Evolutionary conservation across 2,888 invertebrate species (phyloP), one percentile per base, ranked within the genome.

Genomic region (Philaethria dido): DNA sequence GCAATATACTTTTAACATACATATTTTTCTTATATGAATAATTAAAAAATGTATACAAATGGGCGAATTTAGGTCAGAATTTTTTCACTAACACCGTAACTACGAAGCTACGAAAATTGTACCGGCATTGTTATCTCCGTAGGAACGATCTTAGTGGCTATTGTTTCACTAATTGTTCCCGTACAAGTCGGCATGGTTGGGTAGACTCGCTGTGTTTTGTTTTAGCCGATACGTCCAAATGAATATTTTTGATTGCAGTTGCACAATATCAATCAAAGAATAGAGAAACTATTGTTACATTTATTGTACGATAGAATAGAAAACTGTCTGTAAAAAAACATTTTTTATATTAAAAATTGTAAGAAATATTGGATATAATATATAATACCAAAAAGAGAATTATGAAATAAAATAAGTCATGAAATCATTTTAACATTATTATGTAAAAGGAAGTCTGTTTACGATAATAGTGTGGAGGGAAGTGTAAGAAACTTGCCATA

Each of bases 121-220:
- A 62, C 45, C 44, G n/a, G 57, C 65, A 65, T 69, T 69, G 65
- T 69, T 69, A 62, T 45, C 36, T 39, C 33, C 60, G 52, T 64
- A 47, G 22, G 29, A 33, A 59, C 57, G 61, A 68, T 64, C 64
- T 65, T 48, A 50, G 62, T 39, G 44, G 69, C 69, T 54, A 62
- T 69, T 69, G 69, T 69, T 55, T 65, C 52, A 22, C 36, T 62
- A 59, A 65, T 65, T 65, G 65, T 69, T 65, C 42, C 36, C 25
- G 50, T 48, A 62, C 29, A 59, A 52, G 52, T 45, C 44, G 29
- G 16, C 33, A 29, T 29, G 29, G 33, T 33, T 16, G 44, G 14
- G 33, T 47, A 25, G 44, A 60, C 1, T 42, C 1, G 42, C 22
- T 0, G 42, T 52, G 52, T 42, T 42, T 57, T 57, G 57, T 57